Evolutionary conservation across 2,888 invertebrate genomes (phyloP), one percentile per base, ranked within the genome.

Genomic region (Phragmatobia fuliginosa): DNA sequence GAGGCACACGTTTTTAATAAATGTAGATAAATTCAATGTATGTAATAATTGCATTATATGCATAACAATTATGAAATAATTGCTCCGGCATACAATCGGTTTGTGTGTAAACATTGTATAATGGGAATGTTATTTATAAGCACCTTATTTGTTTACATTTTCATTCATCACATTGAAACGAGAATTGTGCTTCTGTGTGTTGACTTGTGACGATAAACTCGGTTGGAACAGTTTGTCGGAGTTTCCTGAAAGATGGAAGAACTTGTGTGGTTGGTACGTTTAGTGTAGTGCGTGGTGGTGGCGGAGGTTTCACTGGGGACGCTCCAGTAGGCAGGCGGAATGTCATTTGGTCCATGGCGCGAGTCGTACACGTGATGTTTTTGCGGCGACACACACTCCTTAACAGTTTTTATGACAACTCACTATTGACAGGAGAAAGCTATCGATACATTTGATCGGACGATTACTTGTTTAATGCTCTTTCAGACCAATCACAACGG

Each of bases 371-470:
- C 89, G 90, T 75, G 66, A 85, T 68, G 81, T 90, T 88, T 88
- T 90, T 88, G 85, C 85, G 71, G 65, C 80, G 70, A 78, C 78
- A 78, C 74, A 25, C 36, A 77, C 77, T 77, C 74, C 87, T 84
- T 78, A 72, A 79, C 75, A 84, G 86, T 90, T 89, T 89, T 88
- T 86, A 79, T 81, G 71, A 78, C 72, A 78, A 80, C 45, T 83
- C 82, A 80, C 83, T 88, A 88, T 87, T 90, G 91, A 90, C 91
- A 90, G 85, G 92, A 89, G 93, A 93, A 92, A 92, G 88, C 86
- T 77, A 82, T 82, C 72, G 72, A 79, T 80, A 79, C 77, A 84
- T 81, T 78, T 75, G 74, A 79, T 82, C 78, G 72, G 77, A 78
- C 73, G 75, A 62, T 10, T 67, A 78, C 83, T 82, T 81, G 75